Conservation (phyloP, 2,113 vertebrate species). For the Artemisiospiza belli region DNA sequence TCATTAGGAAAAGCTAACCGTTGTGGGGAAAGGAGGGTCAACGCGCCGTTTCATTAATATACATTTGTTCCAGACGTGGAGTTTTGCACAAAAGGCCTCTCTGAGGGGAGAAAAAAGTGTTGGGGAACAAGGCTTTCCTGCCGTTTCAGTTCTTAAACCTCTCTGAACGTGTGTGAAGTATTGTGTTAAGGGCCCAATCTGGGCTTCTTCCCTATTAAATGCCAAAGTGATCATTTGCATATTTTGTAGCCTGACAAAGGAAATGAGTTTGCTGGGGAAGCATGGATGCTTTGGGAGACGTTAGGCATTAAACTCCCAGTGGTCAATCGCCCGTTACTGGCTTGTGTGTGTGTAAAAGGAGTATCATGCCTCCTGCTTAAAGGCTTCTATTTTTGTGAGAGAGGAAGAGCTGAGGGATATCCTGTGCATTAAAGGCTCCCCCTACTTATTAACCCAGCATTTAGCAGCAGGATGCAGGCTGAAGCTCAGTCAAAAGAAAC, state of each 20-base stretch:
- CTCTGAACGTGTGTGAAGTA: constrained; percentile 43
- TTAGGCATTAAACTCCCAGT: constrained; percentile 68
- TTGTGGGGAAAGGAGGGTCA: constrained; percentile 40
- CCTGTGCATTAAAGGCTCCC: constrained; percentile 82
- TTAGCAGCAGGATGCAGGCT: constrained; percentile 84
- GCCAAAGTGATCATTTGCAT: constrained; percentile 75
- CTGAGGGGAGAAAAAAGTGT: constrained; percentile 43
- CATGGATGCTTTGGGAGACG: constrained; percentile 73
- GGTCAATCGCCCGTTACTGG: constrained; percentile 57
- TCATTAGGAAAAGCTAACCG: constrained; percentile 58
- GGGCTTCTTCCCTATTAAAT: constrained; percentile 65
- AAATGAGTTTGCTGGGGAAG: constrained; percentile 73
- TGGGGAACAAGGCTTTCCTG: constrained; percentile 58
- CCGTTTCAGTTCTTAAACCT: constrained; percentile 48
- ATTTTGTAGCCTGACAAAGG: constrained; percentile 77
- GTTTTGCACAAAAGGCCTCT: constrained; percentile 65
- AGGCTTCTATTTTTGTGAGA: constrained; percentile 72
- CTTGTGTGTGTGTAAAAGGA: constrained; percentile 30
- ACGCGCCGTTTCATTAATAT: constrained; percentile 51
- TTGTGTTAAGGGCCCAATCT: constrained; percentile 59
- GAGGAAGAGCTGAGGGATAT: constrained; percentile 79
- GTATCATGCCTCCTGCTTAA: constrained; percentile 38
- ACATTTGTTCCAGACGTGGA: constrained; percentile 57
- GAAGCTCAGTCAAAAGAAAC: constrained; percentile 84
- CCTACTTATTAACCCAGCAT: constrained; percentile 85